Conservation (phyloP, 2,888 invertebrate species). For the Cephus nigrinus region DNA sequence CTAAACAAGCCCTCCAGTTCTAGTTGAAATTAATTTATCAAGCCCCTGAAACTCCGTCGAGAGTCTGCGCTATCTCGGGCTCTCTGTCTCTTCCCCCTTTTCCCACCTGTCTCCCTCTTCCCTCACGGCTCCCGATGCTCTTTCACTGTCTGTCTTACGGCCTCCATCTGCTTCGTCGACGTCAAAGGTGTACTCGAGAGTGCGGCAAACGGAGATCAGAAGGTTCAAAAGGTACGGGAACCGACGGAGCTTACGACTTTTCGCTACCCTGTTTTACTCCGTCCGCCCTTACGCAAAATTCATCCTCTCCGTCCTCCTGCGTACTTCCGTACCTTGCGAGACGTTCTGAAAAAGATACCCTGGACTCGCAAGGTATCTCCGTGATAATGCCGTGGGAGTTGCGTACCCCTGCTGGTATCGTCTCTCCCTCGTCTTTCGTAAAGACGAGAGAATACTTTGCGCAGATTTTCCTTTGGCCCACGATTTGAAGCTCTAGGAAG, state of each 20-base stretch:
- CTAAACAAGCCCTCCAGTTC: slow-evolving; percentile 38
- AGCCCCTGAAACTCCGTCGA: neutral
- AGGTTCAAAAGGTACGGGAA: neutral
- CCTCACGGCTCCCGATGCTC: neutral
- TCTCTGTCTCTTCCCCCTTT: neutral
- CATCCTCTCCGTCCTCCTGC: slow-evolving; percentile 14
- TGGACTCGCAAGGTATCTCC: neutral
- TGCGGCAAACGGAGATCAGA: neutral
- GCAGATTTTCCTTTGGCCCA: neutral
- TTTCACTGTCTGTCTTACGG: neutral
- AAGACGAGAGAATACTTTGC: neutral
- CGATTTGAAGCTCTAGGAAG: neutral
- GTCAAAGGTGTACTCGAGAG: neutral
- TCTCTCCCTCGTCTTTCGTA: neutral
- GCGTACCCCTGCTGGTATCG: neutral
- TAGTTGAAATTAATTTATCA: slow-evolving; percentile 48
- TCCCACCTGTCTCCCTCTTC: neutral
- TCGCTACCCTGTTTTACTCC: slow-evolving; percentile 3
- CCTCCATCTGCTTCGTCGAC: neutral
- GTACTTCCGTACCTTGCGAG: slow-evolving; percentile 15
- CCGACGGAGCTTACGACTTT: slow-evolving; percentile 22
- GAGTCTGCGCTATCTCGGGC: neutral
- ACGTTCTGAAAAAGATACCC: neutral
- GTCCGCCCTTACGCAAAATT: slow-evolving; percentile 7
- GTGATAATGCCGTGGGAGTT: neutral